Percentiles rank a stretch among this genome's conserved stretches.
Conservation (phyloP, 2,888 invertebrate species). For the Philhelius pedissequus region DNA sequence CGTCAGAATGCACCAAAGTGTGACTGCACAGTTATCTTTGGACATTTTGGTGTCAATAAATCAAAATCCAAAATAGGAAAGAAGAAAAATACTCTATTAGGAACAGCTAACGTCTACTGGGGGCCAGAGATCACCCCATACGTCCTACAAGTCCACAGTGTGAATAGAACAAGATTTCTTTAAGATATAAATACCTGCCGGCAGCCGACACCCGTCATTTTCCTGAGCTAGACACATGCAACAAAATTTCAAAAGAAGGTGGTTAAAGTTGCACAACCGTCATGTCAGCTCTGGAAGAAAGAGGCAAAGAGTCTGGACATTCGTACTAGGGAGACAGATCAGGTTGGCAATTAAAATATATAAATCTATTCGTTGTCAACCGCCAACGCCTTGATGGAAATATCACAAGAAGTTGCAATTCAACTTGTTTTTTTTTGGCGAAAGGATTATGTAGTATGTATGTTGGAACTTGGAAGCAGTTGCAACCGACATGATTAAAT, state of each 20-base stretch:
- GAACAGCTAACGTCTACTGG: not conserved
- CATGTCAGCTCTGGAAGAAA: not conserved
- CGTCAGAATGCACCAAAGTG: slow-evolving; percentile 30
- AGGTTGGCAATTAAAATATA: slow-evolving; percentile 52
- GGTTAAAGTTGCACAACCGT: slow-evolving; percentile 1
- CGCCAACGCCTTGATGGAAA: slow-evolving; percentile 49
- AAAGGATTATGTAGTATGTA: not conserved
- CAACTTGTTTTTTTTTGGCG: slow-evolving; percentile 37
- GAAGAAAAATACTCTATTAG: not conserved
- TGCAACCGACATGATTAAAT: not conserved
- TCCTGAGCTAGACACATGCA: not conserved
- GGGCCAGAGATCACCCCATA: slow-evolving; percentile 3
- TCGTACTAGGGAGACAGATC: slow-evolving; percentile 18
- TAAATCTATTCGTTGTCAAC: slow-evolving; percentile 19
- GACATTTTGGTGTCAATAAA: slow-evolving; percentile 36
- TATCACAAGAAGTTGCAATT: not conserved
- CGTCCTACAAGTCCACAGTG: slow-evolving; percentile 19
- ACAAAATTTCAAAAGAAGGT: slow-evolving; percentile 1
- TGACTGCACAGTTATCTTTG: slow-evolving; percentile 39
- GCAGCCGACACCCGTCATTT: slow-evolving; percentile 28
- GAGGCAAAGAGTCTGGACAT: not conserved
- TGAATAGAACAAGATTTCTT: slow-evolving; percentile 48
- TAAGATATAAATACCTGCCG: slow-evolving; percentile 60
- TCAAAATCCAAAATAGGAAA: slow-evolving; percentile 36
- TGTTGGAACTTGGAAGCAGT: slow-evolving; percentile 15